Percentiles rank a stretch among this genome's conserved stretches.
Conservation (phyloP, 2,797 vertebrate genomes). For the Hoplostethus atlanticus region DNA sequence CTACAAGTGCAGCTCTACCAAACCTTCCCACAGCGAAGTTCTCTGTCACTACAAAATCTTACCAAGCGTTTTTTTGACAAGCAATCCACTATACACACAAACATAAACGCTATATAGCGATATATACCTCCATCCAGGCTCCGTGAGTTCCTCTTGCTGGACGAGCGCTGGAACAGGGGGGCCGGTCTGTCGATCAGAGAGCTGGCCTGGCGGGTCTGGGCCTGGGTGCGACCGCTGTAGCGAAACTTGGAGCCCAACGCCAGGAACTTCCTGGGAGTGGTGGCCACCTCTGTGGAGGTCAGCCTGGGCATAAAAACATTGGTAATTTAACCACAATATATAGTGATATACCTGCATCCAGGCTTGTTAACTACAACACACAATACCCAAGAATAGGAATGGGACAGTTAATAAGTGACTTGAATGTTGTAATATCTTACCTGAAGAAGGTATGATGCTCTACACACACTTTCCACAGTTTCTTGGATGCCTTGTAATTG, state of each 20-base stretch:
- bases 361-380: too few species aligned
- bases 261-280: conserved; percentile 94
- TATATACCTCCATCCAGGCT: conserved; percentile 94
- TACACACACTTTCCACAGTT: conserved; percentile 93
- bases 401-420: background rate
- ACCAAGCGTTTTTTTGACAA: background rate
- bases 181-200: conserved; percentile 96
- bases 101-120: background rate
- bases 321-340: too few species aligned
- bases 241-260: conserved; percentile 98
- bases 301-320: conserved; percentile 79
- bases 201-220: conserved; percentile 95
- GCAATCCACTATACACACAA: background rate
- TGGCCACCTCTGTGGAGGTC: conserved; percentile 93
- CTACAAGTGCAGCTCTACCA: too few species aligned
- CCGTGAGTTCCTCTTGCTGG: conserved; percentile 94
- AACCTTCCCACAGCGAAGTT: too few species aligned
- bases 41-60: too few species aligned
- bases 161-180: conserved; percentile 93
- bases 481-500: conserved; percentile 91
- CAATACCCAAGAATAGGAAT: too few species aligned
- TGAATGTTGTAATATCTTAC: conserved; percentile 61
- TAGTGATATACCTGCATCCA: too few species aligned
- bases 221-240: conserved; percentile 96
- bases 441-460: conserved; percentile 94